Evolutionary conservation across 2,113 vertebrate species (phyloP).

Genomic region (Apeltes quadracus): DNA sequence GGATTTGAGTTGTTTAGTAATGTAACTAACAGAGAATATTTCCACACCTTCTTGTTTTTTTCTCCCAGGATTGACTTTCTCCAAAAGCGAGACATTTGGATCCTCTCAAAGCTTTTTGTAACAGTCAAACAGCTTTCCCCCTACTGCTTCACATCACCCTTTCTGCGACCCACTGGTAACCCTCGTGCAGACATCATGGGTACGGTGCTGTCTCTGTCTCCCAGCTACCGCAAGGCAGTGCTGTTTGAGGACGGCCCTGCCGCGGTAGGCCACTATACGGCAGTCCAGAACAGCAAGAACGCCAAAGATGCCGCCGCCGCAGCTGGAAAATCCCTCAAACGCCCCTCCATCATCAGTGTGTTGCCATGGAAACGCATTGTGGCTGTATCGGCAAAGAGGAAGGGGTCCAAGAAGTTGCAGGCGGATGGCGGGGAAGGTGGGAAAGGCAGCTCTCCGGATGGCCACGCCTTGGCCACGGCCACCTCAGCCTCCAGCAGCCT

Average conservation of each 20-base stretch:
- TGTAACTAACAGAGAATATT: not conserved
- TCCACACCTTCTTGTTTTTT: not conserved
- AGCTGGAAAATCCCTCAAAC: constrained; percentile 83
- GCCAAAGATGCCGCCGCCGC: constrained; percentile 81
- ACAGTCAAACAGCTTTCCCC: constrained; percentile 27
- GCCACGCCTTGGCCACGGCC: constrained; percentile 35
- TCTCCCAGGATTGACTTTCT: constrained; percentile 40
- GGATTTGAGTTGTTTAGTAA: not conserved
- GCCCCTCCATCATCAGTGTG: constrained; percentile 88
- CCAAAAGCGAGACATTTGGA: constrained; percentile 26
- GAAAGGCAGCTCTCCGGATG: constrained; percentile 83
- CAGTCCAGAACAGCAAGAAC: constrained; percentile 91
- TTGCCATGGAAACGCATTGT: constrained; percentile 93
- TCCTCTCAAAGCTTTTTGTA: constrained; percentile 24
- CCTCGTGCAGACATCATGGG: constrained; percentile 82
- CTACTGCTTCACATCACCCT: not conserved
- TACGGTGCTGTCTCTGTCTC: constrained; percentile 90
- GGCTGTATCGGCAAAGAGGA: constrained; percentile 90
- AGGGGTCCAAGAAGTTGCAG: constrained; percentile 89
- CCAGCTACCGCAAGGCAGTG: constrained; percentile 90
- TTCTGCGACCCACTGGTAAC: constrained; percentile 6
- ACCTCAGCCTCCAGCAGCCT: constrained; percentile 84
- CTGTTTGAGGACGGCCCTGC: constrained; percentile 89
- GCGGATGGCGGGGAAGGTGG: constrained; percentile 73
- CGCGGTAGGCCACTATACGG: constrained; percentile 88